Evolutionary conservation across 2,888 invertebrate genomes (phyloP), one percentile per base, ranked within the genome.

Genomic region (Teleiodes luculella): DNA sequence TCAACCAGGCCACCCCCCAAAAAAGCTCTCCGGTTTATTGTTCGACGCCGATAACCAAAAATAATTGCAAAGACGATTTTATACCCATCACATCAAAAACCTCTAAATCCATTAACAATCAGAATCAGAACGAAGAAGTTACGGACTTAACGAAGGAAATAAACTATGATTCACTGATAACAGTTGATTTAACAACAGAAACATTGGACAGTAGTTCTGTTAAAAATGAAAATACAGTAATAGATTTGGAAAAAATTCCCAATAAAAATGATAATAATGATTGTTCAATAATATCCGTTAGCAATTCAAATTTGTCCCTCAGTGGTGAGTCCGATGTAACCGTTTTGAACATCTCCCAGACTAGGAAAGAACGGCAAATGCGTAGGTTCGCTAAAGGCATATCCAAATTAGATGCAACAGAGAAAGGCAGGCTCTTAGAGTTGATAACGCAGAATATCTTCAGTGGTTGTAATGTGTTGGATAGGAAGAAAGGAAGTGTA

Each of bases 281-380:
- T 3, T 78, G 76, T 46, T 65, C 68, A 0, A 8, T 82, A n/a
- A 63, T 76, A 0, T 73, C 80, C 0, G 58, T 66, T 4, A 76
- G 72, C 24, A 69, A 70, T 16, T 52, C 64, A 0, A 75, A 66
- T 59, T 58, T 67, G 0, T 70, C 82, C 1, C 74, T 82, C 70
- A 84, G 81, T 14, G 80, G 80, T 0, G 86, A 86, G 33, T 87
- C 88, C 0, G 75, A 86, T 2, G 80, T 87, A 0, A 86, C 87
- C 0, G 73, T 87, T 0, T 10, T 82, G 11, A 56, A 59, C 18
- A 73, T 67, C 33, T 64, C 63, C 8, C 63, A 52, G 39, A 49
- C 52, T 43, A 59, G 43, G 35, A 66, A 60, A 7, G 31, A 51
- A 0, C 2, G 7, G 1, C 51, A 74, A 37, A 64, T 86, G 36